Evolutionary conservation across 2,113 vertebrate species (phyloP), one percentile per base, ranked within the genome.

Genomic region (Leucosticte australis): DNA sequence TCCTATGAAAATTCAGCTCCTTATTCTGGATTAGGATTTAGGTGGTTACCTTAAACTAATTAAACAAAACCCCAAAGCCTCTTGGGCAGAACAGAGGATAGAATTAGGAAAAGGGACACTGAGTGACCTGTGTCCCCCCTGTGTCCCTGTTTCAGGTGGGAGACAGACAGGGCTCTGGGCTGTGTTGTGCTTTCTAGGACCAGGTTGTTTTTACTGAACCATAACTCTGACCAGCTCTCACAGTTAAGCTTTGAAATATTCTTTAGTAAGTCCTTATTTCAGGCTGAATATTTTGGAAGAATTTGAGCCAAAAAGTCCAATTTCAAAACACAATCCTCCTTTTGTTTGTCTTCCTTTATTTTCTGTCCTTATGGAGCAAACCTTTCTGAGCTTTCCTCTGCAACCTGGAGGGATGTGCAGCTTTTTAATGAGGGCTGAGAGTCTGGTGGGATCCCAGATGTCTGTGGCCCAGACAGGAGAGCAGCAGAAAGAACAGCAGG

Each of bases 11-110:
- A 92, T 50, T 59, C 75, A 67, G 16, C 60, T 88, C 50, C 71
- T 83, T 74, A 46, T 70, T 93, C 82, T 96, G 52, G 55, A 83
- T 95, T 86, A 93, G 75, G 67, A 80, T 78, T 88, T 80, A 70
- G 33, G 39, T 77, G 85, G 75, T 80, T 92, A 87, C 84, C 37
- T 95, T 70, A 76, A 92, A 76, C 65, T 92, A 73, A 88, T 95
- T 77, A 88, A 92, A 63, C 52, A 88, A 92, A 94, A 26, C 27
- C 52, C 39, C 30, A 67, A 62, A 75, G 75, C 68, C 15, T 75
- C 39, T 88, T 73, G 41, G 70, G 35, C 12, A 74, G 71, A 46
- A 31, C 35, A 57, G 27, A 47, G 42, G 77, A 22, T 1, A 24
- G 81, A 35, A 37, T 64, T 65, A 59, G 13, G 14, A 6, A 10